These are phyloP conservation scores for Pseudopleuronectes americanus DNA, from an alignment of 2,797 vertebrate species.

Conservation along the genomic window DNA sequence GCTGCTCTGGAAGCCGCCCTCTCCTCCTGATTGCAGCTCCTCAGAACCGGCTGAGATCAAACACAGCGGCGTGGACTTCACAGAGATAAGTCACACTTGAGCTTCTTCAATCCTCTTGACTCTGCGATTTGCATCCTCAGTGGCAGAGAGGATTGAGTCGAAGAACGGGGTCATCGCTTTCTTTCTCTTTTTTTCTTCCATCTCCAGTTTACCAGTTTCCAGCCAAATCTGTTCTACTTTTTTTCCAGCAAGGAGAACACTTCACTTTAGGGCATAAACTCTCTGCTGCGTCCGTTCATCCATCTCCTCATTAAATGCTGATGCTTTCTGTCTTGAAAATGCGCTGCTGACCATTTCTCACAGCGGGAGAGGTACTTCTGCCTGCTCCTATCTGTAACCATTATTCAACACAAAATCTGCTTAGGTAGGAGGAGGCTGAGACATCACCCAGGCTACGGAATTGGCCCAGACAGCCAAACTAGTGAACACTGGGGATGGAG, in stretches of 20 bases:
- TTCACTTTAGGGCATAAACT: conserved; percentile 19
- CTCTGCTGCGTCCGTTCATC: conserved; percentile 33
- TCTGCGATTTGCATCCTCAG: conserved; percentile 53
- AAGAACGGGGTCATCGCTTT: conserved; percentile 39
- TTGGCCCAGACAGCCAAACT: conserved; percentile 55
- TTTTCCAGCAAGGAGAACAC: conserved; percentile 5
- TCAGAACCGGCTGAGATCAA: conserved; percentile 54
- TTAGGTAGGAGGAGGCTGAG: conserved; percentile 53
- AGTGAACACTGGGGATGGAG: conserved; percentile 37
- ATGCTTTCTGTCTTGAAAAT: conserved; percentile 31
- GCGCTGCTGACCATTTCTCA: conserved; percentile 41
- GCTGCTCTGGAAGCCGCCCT: conserved; percentile 27
- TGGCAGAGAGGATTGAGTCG: conserved; percentile 33
- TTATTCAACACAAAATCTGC: conserved; percentile 63
- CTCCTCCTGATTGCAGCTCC: conserved; percentile 51
- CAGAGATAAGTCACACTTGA: conserved; percentile 51
- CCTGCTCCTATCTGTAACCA: conserved; percentile 41
- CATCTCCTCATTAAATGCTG: conserved; percentile 40
- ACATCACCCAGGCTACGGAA: conserved; percentile 44
- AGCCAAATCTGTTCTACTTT: conserved; percentile 8
- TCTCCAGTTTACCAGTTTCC: conserved; percentile 7
- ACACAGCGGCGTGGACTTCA: conserved; percentile 38
- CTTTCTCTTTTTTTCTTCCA: conserved; percentile 1
- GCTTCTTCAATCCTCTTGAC: conserved; percentile 45
- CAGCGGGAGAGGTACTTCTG: conserved; percentile 37